Conservation (phyloP, 2,888 invertebrate genomes). For the Watsonalla cultraria region DNA sequence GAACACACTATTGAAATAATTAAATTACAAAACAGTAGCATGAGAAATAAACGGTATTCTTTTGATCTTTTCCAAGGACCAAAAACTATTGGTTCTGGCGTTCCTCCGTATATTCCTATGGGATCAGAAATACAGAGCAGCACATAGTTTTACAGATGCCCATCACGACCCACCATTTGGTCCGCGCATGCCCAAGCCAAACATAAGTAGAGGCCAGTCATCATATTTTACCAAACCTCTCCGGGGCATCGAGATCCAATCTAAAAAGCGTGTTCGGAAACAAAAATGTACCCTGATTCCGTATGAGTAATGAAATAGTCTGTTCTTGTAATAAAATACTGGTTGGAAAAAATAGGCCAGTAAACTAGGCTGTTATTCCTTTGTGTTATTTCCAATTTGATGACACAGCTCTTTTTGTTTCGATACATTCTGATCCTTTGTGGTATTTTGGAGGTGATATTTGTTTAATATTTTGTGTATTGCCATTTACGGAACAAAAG, state of each 20-base stretch:
- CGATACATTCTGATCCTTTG: too few species aligned
- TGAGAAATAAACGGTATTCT: too few species aligned
- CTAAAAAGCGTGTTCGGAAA: constrained; percentile 29
- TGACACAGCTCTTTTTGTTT: neutral
- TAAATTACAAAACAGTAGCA: too few species aligned
- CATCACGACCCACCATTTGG: constrained; percentile 33
- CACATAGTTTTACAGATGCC: constrained; percentile 29
- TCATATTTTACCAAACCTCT: constrained; percentile 49
- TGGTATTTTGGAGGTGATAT: too few species aligned
- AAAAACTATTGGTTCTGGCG: too few species aligned
- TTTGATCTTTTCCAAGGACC: too few species aligned
- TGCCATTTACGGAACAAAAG: too few species aligned
- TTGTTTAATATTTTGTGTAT: too few species aligned
- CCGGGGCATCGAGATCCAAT: constrained; percentile 39
- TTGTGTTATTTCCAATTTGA: neutral
- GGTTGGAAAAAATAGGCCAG: neutral
- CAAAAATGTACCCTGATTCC: constrained; percentile 13
- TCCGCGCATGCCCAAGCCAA: constrained; percentile 26
- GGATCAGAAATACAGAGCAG: neutral
- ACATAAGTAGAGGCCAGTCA: constrained; percentile 34
- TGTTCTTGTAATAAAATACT: neutral
- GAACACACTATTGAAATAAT: too few species aligned
- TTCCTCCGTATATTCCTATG: too few species aligned
- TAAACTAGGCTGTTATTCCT: neutral
- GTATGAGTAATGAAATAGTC: constrained; percentile 9